Evolutionary conservation across 1,140 invertebrate genomes (phyloP), one percentile per base, ranked within the genome.

Genomic region (Zaprionus taronus): DNA sequence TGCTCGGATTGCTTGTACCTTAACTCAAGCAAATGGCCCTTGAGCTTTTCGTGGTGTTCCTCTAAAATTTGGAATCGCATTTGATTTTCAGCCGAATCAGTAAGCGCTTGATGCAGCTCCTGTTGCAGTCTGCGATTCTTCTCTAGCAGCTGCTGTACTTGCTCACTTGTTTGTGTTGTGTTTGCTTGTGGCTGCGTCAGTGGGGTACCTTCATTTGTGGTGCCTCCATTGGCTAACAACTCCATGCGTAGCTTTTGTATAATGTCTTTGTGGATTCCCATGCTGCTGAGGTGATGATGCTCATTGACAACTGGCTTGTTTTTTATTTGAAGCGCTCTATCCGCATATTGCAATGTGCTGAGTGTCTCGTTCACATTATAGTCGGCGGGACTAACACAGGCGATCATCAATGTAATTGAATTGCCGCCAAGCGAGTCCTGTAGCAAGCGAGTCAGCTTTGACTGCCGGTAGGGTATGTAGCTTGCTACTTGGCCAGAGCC

Each of bases 241-340:
- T 96, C 94, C 15, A 96, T 83, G 60, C 94, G 93, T 14, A 97
- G 85, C 76, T 96, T 94, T 69, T 96, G 94, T 14, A 96, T 94
- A 34, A 95, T 91, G 64, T 95, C 95, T 47, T 96, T 95, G 1
- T 96, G 91, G 72, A 94, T 94, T 81, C 95, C 93, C 9, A 97
- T 95, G 92, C 97, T 96, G 1, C 95, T 95, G 0, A 94, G 91
- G 85, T 96, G 95, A 1, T 96, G 96, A 94, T 98, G 97, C 92
- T 97, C 95, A 93, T 99, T 98, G 2, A 98, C 95, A 38, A 98
- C 95, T 0, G 98, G 98, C 89, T 98, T 98, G 91, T 99, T 99
- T n/a, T n/a, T n/a, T n/a, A n/a, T n/a, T n/a, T n/a, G n/a, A n/a
- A n/a, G n/a, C n/a, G n/a, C n/a, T n/a, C n/a, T n/a, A n/a, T n/a